Base-by-base conservation (phyloP, 2,113 vertebrate species). In the Sakesphorus luctuosus region DNA sequence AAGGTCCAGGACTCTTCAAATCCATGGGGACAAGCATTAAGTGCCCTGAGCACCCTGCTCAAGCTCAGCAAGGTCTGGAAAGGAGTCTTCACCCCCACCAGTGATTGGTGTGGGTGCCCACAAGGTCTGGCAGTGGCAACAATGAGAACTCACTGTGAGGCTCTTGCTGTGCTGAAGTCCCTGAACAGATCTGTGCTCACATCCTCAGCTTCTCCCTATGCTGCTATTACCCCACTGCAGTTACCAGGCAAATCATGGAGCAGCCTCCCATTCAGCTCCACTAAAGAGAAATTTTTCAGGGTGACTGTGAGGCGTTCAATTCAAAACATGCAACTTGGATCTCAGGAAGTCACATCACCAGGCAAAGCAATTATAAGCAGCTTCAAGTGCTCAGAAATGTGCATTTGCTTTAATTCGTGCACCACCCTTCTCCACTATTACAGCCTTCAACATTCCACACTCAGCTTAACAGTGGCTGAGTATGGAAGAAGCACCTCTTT, bases 291-390 rank as follows among this genome's bases (percentile, higher is more conserved):
- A n/a, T 52, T 76, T 90, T 83, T 69, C 68, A 83, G 14, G 23
- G 28, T 68, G 74, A 86, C 25, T 53, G 33, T 29, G 46, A 58
- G 9, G 50, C 0, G 0, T 52, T 82, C 35, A 36, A 65, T 26
- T 35, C 36, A 66, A 66, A 92, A 78, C 7, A 61, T 1, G 2
- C 36, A 81, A 24, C 62, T 65, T 0, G 0, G 18, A 73, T 58
- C 46, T 67, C 61, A 63, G 47, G 74, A 84, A 87, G 56, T 78
- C 66, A 29, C 19, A 68, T 68, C 63, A 63, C 23, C 2, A 7
- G 90, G 53, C 17, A 49, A 68, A 93, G 63, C 55, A 66, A 82
- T 72, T 46, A 31, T 9, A 85, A 89, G 44, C 38, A 76, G 35
- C 17, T 83, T 77, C 81, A 47, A 66, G 15, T 50, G 43, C 20